Evolutionary conservation across 2,797 vertebrate genomes (phyloP), one percentile per base, ranked within the genome.

Genomic region (Carapus acus): DNA sequence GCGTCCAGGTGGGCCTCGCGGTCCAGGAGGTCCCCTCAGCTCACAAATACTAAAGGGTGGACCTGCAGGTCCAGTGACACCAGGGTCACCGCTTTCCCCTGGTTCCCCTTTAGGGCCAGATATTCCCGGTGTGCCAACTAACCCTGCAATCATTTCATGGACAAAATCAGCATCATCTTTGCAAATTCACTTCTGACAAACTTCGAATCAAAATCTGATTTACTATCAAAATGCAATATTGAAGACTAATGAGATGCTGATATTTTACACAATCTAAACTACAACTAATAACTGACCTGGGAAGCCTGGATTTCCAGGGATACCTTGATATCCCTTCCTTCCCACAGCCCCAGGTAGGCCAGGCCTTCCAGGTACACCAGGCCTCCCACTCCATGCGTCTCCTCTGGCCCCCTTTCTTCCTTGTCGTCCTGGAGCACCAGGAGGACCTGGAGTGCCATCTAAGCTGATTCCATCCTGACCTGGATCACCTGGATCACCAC

Each of bases 401-500:
- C 82, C 84, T 29, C 36, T 61, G 1, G 5, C 16, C 21, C 84
- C 84, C 27, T 74, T 82, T 21, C 31, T 66, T 3, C 83, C 84
- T 36, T 13, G 54, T 2, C 4, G 8, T 39, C 83, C 84, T 34
- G 29, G 49, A 38, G 41, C 31, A 3, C 85, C 83, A 27, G 58
- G 60, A 58, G 15, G 21, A 8, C 85, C 84, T 51, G 20, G 43
- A 33, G 22, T 40, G 7, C 84, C 84, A 21, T 75, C 64, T n/a
- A 65, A 38, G 24, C 42, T 58, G 29, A 52, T 9, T 46, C 81
- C 83, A 8, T 0, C 21, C 0, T 6, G 29, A 37, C 83, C 84
- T 39, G 47, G 73, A 29, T 76, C 56, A 45, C 85, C 85, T 54
- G 63, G 60, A 49, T 78, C 73, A 18, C 85, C 84, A 17, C 23